Percentiles rank a stretch among this genome's conserved stretches.
Conservation (phyloP, 2,888 invertebrate species). For the Drosophila emarginata region DNA sequence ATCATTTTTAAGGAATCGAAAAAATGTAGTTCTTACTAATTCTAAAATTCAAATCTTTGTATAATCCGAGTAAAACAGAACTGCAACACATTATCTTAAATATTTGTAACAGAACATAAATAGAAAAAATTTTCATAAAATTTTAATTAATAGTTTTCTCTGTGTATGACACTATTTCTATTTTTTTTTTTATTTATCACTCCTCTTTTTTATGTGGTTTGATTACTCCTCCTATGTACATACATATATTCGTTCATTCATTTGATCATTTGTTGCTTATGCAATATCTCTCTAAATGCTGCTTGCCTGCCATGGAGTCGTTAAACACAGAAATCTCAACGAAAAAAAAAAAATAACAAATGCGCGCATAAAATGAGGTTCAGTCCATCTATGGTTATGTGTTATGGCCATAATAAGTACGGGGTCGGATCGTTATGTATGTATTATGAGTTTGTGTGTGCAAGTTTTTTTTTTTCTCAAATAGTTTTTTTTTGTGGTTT, state of each 20-base stretch:
- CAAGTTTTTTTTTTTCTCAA: slow-evolving; percentile 28
- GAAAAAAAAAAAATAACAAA: slow-evolving; percentile 14
- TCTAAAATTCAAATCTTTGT: no score
- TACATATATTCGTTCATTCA: slow-evolving; percentile 28
- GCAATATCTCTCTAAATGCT: slow-evolving; percentile 11
- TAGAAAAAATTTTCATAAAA: no score
- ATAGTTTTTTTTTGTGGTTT: slow-evolving; percentile 12
- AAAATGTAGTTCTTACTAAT: no score
- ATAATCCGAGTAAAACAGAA: no score
- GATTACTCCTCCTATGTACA: slow-evolving; percentile 32
- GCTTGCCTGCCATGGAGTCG: slow-evolving; percentile 15
- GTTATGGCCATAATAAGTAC: slow-evolving; percentile 54
- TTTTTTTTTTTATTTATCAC: neutral
- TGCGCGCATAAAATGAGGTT: slow-evolving; percentile 46
- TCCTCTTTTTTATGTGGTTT: slow-evolving; percentile 22
- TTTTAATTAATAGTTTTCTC: neutral
- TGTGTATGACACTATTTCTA: neutral
- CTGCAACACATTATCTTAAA: no score
- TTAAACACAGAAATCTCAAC: slow-evolving; percentile 26
- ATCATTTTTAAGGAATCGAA: no score
- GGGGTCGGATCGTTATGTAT: slow-evolving; percentile 73
- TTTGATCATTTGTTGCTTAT: slow-evolving; percentile 18
- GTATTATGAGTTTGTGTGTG: slow-evolving; percentile 22
- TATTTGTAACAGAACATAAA: no score
- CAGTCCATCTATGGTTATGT: slow-evolving; percentile 24